A percentile compares a stretch with the other conserved stretches of the same genome.
Evolutionary conservation across 1,140 invertebrate genomes (phyloP).

Genomic region (Bombyx mandarina): DNA sequence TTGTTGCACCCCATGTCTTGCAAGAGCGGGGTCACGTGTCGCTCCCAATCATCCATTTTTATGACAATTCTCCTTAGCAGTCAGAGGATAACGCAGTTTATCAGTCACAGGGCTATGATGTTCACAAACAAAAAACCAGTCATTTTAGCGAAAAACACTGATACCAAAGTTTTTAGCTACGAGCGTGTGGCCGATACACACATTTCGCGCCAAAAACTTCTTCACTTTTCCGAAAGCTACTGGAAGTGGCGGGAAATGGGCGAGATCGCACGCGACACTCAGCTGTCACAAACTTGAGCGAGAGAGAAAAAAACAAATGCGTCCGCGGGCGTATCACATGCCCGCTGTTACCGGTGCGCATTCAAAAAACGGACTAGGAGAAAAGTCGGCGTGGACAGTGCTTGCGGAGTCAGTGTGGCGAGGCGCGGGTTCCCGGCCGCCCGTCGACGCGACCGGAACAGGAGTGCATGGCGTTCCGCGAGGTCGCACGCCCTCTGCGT

Average conservation of each 20-base stretch:
- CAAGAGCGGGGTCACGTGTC: slow-evolving; percentile 66
- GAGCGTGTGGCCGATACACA: slow-evolving; percentile 9
- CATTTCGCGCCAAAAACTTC: slow-evolving; percentile 64
- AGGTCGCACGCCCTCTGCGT: slow-evolving; percentile 56
- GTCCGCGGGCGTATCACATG: slow-evolving; percentile 50
- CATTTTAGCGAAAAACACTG: slow-evolving; percentile 39
- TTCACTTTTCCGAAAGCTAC: slow-evolving; percentile 25
- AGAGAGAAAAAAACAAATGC: slow-evolving; percentile 48
- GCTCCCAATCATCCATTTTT: slow-evolving; percentile 71
- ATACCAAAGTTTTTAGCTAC: slow-evolving; percentile 13
- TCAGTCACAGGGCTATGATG: slow-evolving; percentile 41
- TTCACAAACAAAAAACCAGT: slow-evolving; percentile 42
- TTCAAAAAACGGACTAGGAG: slow-evolving; percentile 53
- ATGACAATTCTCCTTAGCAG: slow-evolving; percentile 33
- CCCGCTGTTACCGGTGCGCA: slow-evolving; percentile 50
- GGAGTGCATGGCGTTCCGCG: slow-evolving; percentile 52
- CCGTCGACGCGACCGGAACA: slow-evolving; percentile 65
- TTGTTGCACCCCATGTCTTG: slow-evolving; percentile 68
- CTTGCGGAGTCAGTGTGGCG: slow-evolving; percentile 45
- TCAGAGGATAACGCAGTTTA: slow-evolving; percentile 25
- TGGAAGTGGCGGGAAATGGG: slow-evolving; percentile 49
- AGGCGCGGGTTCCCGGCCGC: slow-evolving; percentile 60
- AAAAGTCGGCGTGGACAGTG: slow-evolving; percentile 48
- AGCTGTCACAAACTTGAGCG: slow-evolving; percentile 43
- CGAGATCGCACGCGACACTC: slow-evolving; percentile 42